phyloP scores from a whole-genome alignment of 2,888 invertebrate genomes.

The Rhamnusium bicolor region DNA sequence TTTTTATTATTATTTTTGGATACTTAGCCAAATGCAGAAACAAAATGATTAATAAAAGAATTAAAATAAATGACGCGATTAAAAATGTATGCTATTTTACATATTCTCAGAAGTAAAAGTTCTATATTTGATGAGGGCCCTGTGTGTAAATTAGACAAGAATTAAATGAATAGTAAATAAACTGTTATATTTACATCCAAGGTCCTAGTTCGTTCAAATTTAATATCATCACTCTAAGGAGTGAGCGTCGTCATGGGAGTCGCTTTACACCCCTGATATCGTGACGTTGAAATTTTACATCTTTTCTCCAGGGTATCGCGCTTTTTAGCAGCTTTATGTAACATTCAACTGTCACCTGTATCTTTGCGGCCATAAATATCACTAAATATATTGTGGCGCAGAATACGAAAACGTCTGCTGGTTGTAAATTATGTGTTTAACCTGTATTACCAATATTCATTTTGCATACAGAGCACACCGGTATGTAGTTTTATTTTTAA shows the following conservation, averaged over 20 bases:
- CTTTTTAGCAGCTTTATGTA: conserved; percentile 50
- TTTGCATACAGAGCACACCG: conserved; percentile 44
- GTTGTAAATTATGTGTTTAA: conserved; percentile 57
- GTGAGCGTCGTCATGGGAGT: conserved; percentile 25
- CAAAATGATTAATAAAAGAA: too few species aligned
- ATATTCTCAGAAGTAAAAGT: background rate
- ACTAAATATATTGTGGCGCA: conserved; percentile 51
- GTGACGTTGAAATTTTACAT: conserved; percentile 43
- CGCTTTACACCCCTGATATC: conserved; percentile 21
- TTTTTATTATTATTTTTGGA: too few species aligned
- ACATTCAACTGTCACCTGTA: conserved; percentile 56
- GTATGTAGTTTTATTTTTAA: conserved; percentile 41
- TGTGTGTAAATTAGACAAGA: background rate
- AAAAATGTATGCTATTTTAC: background rate
- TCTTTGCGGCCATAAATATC: conserved; percentile 52
- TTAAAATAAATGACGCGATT: too few species aligned
- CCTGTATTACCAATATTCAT: conserved; percentile 54
- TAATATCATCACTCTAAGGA: conserved; percentile 19
- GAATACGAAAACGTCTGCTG: conserved; percentile 52
- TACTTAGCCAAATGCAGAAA: too few species aligned
- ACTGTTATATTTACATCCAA: background rate
- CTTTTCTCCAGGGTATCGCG: conserved; percentile 33
- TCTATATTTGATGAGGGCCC: background rate
- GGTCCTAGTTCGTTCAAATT: conserved; percentile 9
- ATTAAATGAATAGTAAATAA: background rate